phyloP scores from a whole-genome alignment of 53 echinoderm and acorn worm species.

The Holothuria leucospilota region DNA sequence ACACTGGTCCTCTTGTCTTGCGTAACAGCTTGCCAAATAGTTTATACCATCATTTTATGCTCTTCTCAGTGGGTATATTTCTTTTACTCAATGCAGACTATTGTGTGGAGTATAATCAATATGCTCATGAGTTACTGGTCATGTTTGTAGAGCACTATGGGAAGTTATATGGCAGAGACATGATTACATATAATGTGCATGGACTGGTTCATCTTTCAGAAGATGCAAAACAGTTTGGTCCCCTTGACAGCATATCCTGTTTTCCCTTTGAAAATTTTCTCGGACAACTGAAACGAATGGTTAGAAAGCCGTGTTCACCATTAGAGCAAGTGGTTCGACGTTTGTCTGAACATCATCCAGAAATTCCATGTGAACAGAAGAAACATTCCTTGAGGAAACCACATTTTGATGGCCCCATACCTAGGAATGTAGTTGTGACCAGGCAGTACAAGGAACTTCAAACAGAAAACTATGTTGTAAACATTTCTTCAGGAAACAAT shows the following conservation, averaged over 20 bases:
- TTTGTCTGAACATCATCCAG: too few species aligned
- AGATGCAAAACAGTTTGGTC: too few species aligned
- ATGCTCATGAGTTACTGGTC: constrained; percentile 61
- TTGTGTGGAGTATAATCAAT: constrained; percentile 33
- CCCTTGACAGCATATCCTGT: too few species aligned
- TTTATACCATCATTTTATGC: constrained; percentile 59
- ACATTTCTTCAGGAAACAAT: too few species aligned
- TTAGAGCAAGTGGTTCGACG: background rate
- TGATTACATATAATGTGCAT: constrained; percentile 32
- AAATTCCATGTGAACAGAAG: background rate
- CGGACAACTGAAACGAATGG: too few species aligned
- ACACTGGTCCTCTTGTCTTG: constrained; percentile 63
- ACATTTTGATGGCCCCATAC: background rate
- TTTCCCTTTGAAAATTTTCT: too few species aligned
- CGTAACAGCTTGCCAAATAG: constrained; percentile 12
- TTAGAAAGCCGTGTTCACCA: background rate
- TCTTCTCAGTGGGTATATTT: constrained; percentile 55
- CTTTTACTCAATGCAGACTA: constrained; percentile 50
- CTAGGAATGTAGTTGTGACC: background rate
- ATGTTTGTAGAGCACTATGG: constrained; percentile 67
- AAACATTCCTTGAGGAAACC: background rate
- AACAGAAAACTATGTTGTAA: background rate
- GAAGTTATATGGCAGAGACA: constrained; percentile 60
- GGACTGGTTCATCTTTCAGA: too few species aligned
- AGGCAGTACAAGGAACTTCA: constrained; percentile 4